Percentiles rank a stretch among this genome's conserved stretches.
Conservation (phyloP, 2,113 vertebrate genomes). For the Varanus komodoensis region DNA sequence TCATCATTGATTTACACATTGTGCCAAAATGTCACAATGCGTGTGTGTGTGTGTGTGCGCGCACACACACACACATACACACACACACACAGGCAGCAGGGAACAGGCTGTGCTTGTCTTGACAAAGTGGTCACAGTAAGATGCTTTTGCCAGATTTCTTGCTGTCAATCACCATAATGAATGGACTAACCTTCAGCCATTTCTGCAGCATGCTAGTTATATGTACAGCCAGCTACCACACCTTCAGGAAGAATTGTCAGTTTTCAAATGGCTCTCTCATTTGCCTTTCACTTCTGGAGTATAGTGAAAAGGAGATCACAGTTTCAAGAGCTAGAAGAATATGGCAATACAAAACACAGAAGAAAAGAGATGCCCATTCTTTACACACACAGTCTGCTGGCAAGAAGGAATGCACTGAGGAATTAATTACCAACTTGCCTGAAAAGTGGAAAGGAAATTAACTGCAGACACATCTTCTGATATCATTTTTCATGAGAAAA, state of each 20-base stretch:
- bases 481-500: not conserved
- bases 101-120: not conserved
- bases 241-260: constrained; percentile 13
- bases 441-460: constrained; percentile 11
- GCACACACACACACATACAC: too few relatives aligned
- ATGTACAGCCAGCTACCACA: constrained; percentile 37
- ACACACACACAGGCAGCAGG: not conserved
- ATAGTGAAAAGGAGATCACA: not conserved
- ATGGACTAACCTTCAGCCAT: constrained; percentile 28
- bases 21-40: constrained; percentile 44
- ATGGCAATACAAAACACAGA: constrained; percentile 33
- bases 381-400: not conserved
- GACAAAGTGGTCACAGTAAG: constrained; percentile 42
- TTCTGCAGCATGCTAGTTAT: constrained; percentile 48
- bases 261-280: constrained; percentile 32
- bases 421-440: constrained; percentile 18
- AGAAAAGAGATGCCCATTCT: constrained; percentile 36
- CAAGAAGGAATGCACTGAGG: constrained; percentile 30
- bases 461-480: not conserved
- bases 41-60: too few relatives aligned
- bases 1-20: constrained; percentile 48
- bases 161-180: constrained; percentile 61
- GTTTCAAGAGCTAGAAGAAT: constrained; percentile 20
- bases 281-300: constrained; percentile 28
- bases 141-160: constrained; percentile 49